Evolutionary conservation across 64 coral and sea anemone genomes (phyloP), one percentile per base, ranked within the genome.

Genomic region (Stichodactyla helianthus): DNA sequence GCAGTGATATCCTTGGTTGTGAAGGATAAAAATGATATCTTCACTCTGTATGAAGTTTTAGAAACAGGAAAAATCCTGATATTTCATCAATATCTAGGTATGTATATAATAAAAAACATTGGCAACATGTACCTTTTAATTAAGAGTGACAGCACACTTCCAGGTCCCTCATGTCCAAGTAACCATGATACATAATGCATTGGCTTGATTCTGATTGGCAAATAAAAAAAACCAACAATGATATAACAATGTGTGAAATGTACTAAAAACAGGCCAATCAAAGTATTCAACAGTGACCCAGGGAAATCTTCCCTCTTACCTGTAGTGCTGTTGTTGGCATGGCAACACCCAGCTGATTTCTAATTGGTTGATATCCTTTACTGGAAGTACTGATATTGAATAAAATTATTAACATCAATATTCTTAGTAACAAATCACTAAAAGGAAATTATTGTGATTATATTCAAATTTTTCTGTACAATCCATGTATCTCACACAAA

Each of bases 171-270:
- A 52, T 97, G 95, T 20, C 92, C 95, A 52, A 97, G 65, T 83
- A 97, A 60, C 95, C 95, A 97, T 5, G 92, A 97, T 67, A 97
- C 52, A 70, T 97, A 97, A 77, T 97, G 91, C 89, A 97, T 86
- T n/a, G 95, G 95, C 77, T 97, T 97, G 54, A 91, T 89, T 82
- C 95, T 97, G 89, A 25, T 80, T 56, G 18, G 35, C 35, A 44
- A 44, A 44, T 0, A 35, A 35, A 35, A 0, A 44, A 63, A 58
- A n/a, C 62, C 62, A 65, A 65, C 19, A n/a, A 65, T 19, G 5
- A 65, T 6, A 65, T 15, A 44, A 44, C 35, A 44, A 44, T 44
- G 35, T 3, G 35, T 44, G 35, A 44, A 44, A 44, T 44, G 35
- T 44, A 44, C 4, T 44, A 44, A 44, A 44, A 44, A 44, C 35